These are phyloP conservation scores for Cremastinae sp. DNA, from an alignment of 2,888 invertebrate species.

Conservation along the genomic window DNA sequence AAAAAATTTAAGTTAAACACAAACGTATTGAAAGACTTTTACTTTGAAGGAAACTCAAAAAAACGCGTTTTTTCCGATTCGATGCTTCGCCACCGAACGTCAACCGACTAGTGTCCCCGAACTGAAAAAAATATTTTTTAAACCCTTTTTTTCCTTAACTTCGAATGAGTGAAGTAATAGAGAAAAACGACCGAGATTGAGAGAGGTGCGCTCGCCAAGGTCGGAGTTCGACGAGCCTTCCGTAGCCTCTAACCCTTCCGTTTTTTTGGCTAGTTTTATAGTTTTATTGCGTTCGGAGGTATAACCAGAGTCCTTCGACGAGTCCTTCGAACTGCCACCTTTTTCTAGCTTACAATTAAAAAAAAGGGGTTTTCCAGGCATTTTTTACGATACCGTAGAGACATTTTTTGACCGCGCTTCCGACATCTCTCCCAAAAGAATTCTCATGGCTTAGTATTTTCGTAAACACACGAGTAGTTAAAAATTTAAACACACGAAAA, in stretches of 20 bases:
- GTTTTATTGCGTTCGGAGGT: slow-evolving; percentile 70
- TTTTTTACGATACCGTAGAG: slow-evolving; percentile 37
- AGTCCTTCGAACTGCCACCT: slow-evolving; percentile 31
- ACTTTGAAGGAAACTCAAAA: neutral
- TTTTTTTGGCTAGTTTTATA: slow-evolving; percentile 67
- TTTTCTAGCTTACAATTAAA: slow-evolving; percentile 26
- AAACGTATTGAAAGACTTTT: slow-evolving; percentile 36
- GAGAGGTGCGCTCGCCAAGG: slow-evolving; percentile 54
- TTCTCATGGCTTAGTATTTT: too few species aligned
- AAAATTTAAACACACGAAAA: too few species aligned
- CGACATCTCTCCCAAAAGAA: neutral
- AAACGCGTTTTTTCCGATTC: slow-evolving; percentile 8
- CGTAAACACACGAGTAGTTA: too few species aligned
- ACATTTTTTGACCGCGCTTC: neutral
- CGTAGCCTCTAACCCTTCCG: slow-evolving; percentile 68
- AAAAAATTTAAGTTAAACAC: slow-evolving; percentile 53
- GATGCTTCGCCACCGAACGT: slow-evolving; percentile 36
- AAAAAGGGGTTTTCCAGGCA: slow-evolving; percentile 27
- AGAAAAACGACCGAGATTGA: slow-evolving; percentile 50
- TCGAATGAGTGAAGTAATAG: slow-evolving; percentile 52
- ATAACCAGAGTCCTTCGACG: slow-evolving; percentile 47
- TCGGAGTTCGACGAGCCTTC: slow-evolving; percentile 34
- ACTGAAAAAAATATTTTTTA: slow-evolving; percentile 25
- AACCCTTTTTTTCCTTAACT: slow-evolving; percentile 28
- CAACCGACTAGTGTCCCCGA: slow-evolving; percentile 18